Conservation (phyloP, 37 sponge, comb jelly and placozoan genomes). For the Cliona cf. orientalis region DNA sequence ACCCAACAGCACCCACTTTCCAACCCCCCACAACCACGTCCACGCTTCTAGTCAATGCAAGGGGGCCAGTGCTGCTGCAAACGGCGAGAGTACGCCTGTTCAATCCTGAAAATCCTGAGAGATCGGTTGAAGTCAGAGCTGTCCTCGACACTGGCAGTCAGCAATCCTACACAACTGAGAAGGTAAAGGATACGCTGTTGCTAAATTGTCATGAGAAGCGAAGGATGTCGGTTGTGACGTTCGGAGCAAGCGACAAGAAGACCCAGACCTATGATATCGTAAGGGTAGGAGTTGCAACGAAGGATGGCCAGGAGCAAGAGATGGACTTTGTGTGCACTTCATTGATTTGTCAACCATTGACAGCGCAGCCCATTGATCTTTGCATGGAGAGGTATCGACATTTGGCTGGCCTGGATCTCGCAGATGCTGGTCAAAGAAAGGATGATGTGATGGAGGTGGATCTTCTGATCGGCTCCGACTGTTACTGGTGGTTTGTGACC, state of each 20-base stretch:
- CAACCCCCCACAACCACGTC: conserved; percentile 9
- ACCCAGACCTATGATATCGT: not conserved
- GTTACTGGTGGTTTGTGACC: conserved; percentile 21
- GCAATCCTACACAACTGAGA: conserved; percentile 15
- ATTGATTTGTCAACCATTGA: conserved; percentile 18
- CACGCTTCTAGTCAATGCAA: conserved; percentile 11
- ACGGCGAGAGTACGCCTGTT: conserved; percentile 9
- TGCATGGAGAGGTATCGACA: not conserved
- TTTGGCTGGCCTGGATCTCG: conserved; percentile 21
- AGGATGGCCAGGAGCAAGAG: not conserved
- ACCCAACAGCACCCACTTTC: conserved; percentile 4
- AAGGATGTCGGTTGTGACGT: conserved; percentile 9
- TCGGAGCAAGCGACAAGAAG: conserved; percentile 19
- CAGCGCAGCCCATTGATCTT: conserved; percentile 6
- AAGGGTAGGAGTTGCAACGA: not conserved
- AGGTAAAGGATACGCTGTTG: not conserved
- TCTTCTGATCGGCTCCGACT: conserved; percentile 21
- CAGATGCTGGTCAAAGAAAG: conserved; percentile 1
- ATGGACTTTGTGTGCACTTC: not conserved
- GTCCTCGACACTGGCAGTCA: conserved; percentile 48
- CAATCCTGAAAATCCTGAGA: conserved; percentile 6
- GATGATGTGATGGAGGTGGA: conserved; percentile 6
- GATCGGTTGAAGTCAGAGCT: not conserved
- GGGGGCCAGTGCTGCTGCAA: conserved; percentile 15
- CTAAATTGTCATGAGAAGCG: not conserved